These are phyloP conservation scores for Cottus gobio DNA, from an alignment of 2,113 vertebrate genomes.

Conservation along the genomic window DNA sequence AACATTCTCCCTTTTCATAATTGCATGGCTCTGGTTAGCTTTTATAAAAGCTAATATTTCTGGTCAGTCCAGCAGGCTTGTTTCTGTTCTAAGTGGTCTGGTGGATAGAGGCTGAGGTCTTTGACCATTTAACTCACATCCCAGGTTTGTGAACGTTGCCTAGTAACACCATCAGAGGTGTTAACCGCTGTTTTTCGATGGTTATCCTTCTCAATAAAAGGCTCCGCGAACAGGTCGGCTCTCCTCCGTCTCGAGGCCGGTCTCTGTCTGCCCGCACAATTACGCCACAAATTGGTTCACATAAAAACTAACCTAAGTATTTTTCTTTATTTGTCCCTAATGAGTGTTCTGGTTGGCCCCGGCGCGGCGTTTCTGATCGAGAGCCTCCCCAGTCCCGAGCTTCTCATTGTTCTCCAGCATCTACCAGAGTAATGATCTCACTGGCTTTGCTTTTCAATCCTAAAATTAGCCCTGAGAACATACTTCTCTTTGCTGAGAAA, in stretches of 20 bases:
- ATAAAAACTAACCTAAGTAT: constrained; percentile 78
- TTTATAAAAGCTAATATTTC: not conserved
- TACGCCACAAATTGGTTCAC: constrained; percentile 77
- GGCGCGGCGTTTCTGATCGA: constrained; percentile 58
- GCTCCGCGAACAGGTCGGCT: constrained; percentile 71
- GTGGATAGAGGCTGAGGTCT: constrained; percentile 16
- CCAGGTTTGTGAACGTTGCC: constrained; percentile 46
- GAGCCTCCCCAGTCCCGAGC: constrained; percentile 65
- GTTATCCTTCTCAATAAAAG: constrained; percentile 60
- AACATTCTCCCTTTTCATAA: not conserved
- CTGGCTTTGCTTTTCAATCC: constrained; percentile 63
- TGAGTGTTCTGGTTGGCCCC: constrained; percentile 79
- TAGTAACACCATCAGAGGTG: constrained; percentile 59
- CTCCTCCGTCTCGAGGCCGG: constrained; percentile 64
- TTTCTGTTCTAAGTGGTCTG: constrained; percentile 25
- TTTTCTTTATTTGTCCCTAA: constrained; percentile 80
- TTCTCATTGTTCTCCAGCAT: constrained; percentile 77
- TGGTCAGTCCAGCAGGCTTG: not conserved
- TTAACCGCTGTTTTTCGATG: constrained; percentile 55
- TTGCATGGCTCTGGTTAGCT: not conserved
- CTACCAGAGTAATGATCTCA: constrained; percentile 79
- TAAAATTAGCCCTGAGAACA: constrained; percentile 76
- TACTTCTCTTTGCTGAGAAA: constrained; percentile 66
- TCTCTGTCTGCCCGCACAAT: constrained; percentile 71
- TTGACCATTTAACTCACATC: constrained; percentile 24